Evolutionary conservation across 1,140 invertebrate species (phyloP).

Genomic region (Lethocerus indicus): DNA sequence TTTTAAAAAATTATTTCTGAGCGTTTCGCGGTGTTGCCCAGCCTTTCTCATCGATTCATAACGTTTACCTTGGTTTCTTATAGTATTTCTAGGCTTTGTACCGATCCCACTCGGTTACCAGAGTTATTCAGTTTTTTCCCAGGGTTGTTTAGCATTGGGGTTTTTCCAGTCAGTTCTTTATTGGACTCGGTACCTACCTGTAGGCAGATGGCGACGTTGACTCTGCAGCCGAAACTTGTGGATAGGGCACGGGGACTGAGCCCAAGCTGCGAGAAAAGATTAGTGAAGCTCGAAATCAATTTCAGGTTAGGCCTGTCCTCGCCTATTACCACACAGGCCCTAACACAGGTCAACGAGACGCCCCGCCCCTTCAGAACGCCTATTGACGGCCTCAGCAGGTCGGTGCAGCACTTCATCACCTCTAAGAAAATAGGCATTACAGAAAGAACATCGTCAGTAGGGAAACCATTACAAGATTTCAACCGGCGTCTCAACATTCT

Average conservation of each 20-base stretch:
- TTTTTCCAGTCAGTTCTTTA: too few species aligned
- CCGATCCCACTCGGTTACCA: too few species aligned
- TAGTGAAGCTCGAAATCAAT: slow-evolving; percentile 90
- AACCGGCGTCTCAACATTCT: too few species aligned
- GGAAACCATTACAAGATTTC: too few species aligned
- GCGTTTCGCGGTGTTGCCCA: too few species aligned
- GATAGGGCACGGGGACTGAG: slow-evolving; percentile 89
- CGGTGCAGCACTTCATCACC: slow-evolving; percentile 96
- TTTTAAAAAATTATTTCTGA: too few species aligned
- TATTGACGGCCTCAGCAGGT: slow-evolving; percentile 87
- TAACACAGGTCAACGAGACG: slow-evolving; percentile 81
- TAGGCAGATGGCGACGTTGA: slow-evolving; percentile 96
- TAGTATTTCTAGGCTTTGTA: too few species aligned
- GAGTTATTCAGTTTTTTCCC: too few species aligned
- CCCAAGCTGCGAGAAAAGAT: slow-evolving; percentile 89
- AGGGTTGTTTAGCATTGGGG: too few species aligned
- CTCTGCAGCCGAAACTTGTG: slow-evolving; percentile 96
- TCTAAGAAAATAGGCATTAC: slow-evolving; percentile 25
- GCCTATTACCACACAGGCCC: slow-evolving; percentile 95
- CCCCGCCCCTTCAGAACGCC: slow-evolving; percentile 74
- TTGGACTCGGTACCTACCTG: slow-evolving; percentile 38
- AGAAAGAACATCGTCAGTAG: too few species aligned
- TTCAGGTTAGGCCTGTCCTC: slow-evolving; percentile 94
- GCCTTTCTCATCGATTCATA: too few species aligned
- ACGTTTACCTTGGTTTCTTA: too few species aligned